Percentiles rank a stretch among this genome's conserved stretches.
phyloP scores from a whole-genome alignment of 30 jellyfish, hydroid and myxozoan genomes.

The Aurelia aurita region DNA sequence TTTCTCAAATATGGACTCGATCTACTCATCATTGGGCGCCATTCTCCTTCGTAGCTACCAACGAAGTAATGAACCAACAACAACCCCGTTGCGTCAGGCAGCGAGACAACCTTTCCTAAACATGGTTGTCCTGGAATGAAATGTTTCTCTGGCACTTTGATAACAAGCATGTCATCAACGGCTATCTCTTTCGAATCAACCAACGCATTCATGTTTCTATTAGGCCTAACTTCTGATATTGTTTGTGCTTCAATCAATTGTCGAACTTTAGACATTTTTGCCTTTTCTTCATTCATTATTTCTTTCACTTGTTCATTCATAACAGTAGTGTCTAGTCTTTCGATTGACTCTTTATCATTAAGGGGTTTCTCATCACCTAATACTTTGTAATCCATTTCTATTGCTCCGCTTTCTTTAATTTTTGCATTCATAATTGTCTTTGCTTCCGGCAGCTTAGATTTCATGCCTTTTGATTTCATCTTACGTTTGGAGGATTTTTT shows the following conservation, averaged over 20 bases:
- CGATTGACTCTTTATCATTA: not conserved
- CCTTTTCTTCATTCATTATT: conserved; percentile 48
- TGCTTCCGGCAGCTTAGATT: not conserved
- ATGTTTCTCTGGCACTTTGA: conserved; percentile 66
- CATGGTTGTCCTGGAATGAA: conserved; percentile 96
- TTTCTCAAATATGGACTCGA: conserved; percentile 85
- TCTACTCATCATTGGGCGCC: conserved; percentile 98
- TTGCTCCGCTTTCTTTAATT: conserved; percentile 16
- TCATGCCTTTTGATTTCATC: conserved; percentile 4
- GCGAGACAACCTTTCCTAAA: conserved; percentile 72
- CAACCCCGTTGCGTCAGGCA: conserved; percentile 51
- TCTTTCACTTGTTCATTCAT: not conserved
- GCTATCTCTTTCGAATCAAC: conserved; percentile 8
- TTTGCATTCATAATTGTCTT: conserved; percentile 37
- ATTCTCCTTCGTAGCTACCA: conserved; percentile 78
- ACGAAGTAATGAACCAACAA: conserved; percentile 78
- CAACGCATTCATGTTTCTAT: not conserved
- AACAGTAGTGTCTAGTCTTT: conserved; percentile 25
- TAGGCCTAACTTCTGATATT: not conserved
- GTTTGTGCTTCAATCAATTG: conserved; percentile 17
- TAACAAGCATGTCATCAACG: conserved; percentile 80
- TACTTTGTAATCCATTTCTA: conserved; percentile 15
- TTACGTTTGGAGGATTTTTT: conserved; percentile 25
- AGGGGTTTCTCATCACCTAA: not conserved
- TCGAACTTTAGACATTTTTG: conserved; percentile 5